Conservation (phyloP, 2,113 vertebrate species). For the Aegithalos caudatus region DNA sequence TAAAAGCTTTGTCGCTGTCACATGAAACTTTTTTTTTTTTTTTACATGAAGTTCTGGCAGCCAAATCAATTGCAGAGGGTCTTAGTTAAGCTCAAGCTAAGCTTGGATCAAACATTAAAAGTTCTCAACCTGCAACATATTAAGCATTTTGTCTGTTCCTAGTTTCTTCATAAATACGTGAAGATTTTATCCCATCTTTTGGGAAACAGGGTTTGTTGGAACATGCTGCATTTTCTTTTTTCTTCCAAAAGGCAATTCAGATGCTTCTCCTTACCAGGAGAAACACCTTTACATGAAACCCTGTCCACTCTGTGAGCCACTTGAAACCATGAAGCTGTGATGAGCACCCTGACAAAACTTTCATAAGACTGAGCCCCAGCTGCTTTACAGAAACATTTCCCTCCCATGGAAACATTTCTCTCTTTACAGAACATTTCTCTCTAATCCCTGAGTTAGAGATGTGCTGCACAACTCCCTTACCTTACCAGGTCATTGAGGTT, state of each 20-base stretch:
- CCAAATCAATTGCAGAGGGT: not conserved
- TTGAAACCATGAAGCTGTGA: not conserved
- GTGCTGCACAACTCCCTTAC: constrained; percentile 56
- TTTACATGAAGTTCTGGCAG: not conserved
- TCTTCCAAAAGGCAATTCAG: not conserved
- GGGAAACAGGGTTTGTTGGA: not conserved
- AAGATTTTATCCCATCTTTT: not conserved
- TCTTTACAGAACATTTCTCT: not conserved
- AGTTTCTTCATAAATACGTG: not conserved
- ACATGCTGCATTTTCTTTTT: not conserved
- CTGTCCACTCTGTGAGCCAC: not conserved
- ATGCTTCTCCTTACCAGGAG: not conserved
- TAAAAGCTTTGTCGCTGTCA: not conserved
- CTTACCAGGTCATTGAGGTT: constrained; percentile 75
- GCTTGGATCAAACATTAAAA: not conserved
- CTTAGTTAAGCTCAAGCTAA: not conserved
- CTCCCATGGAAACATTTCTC: not conserved
- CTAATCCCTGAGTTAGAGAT: not conserved
- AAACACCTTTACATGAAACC: not conserved
- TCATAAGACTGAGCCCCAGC: not conserved
- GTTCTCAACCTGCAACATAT: not conserved
- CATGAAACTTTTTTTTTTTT: not conserved
- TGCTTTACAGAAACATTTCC: not conserved
- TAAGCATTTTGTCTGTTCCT: not conserved
- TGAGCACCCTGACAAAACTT: not conserved